A percentile compares a stretch with the other conserved stretches of the same genome.
Evolutionary conservation across 2,113 vertebrate species (phyloP).

Genomic region (Rynchops niger): DNA sequence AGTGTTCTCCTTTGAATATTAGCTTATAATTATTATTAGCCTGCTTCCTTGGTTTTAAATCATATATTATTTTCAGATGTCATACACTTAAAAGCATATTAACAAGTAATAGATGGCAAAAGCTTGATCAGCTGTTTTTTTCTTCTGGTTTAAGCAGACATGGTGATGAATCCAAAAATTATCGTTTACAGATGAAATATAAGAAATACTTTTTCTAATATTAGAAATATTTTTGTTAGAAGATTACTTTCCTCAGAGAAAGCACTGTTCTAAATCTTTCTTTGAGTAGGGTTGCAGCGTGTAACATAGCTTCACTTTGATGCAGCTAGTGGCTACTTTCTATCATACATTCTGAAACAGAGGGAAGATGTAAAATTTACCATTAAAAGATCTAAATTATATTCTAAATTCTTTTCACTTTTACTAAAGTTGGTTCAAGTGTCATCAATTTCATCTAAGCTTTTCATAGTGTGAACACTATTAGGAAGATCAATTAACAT

Average conservation of each 20-base stretch:
- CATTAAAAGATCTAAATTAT: neutral
- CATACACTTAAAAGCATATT: neutral
- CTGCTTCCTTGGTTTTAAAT: neutral
- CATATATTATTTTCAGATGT: neutral
- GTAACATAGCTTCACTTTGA: neutral
- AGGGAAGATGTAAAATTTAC: neutral
- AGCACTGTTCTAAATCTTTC: neutral
- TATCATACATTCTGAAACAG: neutral
- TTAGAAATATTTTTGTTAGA: neutral
- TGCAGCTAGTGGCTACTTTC: neutral
- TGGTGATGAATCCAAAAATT: neutral
- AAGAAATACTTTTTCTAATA: neutral
- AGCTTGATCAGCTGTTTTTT: neutral
- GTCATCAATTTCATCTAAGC: neutral
- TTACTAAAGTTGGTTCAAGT: neutral
- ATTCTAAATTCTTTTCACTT: neutral
- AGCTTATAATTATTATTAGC: neutral
- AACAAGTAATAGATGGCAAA: neutral
- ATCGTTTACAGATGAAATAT: neutral
- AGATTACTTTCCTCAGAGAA: neutral
- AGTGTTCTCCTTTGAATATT: neutral
- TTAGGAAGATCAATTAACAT: neutral
- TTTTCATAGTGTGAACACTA: neutral
- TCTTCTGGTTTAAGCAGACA: neutral
- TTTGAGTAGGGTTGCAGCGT: fast-evolving